Base-by-base conservation (phyloP, 23 tunicate genomes). In the Phallusia fumigata region DNA sequence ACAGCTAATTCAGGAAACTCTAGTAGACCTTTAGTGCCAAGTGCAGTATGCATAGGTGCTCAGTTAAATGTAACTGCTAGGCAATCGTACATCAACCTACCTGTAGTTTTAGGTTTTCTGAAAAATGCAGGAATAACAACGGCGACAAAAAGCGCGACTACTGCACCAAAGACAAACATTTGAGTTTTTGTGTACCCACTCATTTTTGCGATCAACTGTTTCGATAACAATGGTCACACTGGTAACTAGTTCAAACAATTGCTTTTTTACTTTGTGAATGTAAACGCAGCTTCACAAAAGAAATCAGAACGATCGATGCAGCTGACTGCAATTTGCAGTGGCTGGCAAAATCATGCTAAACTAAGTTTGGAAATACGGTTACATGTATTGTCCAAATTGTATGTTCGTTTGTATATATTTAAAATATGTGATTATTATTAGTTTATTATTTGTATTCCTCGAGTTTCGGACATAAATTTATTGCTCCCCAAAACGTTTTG, bases 151-250 rank as follows among this genome's bases (percentile, higher is more conserved):
- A 74, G 45, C 45, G 13, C 78, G 2, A 34, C 78, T 10, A 19
- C 78, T 19, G 78, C 78, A 8, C 78, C 78, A 34, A 34, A 33
- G 13, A 74, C 30, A 74, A 74, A 33, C 78, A 74, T 21, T 74
- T 74, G 78, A 12, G 78, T 74, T 74, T 31, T 74, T 15, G 69
- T 21, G 28, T 58, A 58, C 3, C 69, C 69, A 58, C 69, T 58
- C 69, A 58, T 58, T 3, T 22, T 24, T 58, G 45, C 32, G 11
- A 65, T 30, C 32, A 26, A 65, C 32, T 30, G 74, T 19, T 18
- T 19, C 31, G 12, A 26, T 30, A 65, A 28, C 18, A 52, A 52
- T 18, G 19, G 19, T 18, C 19, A n/a, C n/a, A n/a, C n/a, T n/a
- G n/a, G n/a, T n/a, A n/a, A n/a, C n/a, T n/a, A n/a, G n/a, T n/a